Evolutionary conservation across 2,888 invertebrate species (phyloP), one percentile per base, ranked within the genome.

Genomic region (Lasioglossum lativentre): DNA sequence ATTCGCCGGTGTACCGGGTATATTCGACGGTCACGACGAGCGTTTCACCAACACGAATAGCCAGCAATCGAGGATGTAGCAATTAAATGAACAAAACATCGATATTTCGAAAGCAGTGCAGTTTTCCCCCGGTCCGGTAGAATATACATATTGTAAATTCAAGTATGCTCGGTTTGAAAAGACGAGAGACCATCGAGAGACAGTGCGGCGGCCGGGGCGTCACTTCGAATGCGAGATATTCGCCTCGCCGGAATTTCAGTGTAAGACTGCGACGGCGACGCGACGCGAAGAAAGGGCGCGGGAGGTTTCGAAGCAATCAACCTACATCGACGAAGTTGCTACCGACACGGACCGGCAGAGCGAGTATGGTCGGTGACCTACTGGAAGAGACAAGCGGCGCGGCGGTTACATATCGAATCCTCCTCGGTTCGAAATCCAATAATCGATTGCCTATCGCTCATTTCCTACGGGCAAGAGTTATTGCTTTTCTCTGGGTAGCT

Each of bases 381-480:
- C 59, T 66, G 66, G 40, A 38, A 74, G 66, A 82, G 66, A 74
- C 77, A 77, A 71, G 68, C 75, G 78, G 75, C 78, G 78, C 59
- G 82, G 82, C 59, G 82, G 87, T 85, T 88, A 88, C 88, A 80
- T 82, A 78, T 87, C 87, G 80, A 85, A 85, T 88, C 74, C 72
- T 88, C 71, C 72, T 80, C 80, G 78, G 79, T 80, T 82, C 87
- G 87, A 88, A 87, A 87, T 87, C 87, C 85, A 77, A 88, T 88
- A 88, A 74, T 80, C 88, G 88, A 88, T 88, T 82, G 78, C 79
- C 85, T 87, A 85, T 85, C 85, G 82, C 74, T 88, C 87, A 85
- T 88, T 88, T 88, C 85, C 87, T 87, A 78, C 85, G 52, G 73
- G 80, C 82, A 80, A 71, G 82, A 80, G 82, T 85, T 88, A 88